Evolutionary conservation across 2,113 vertebrate species (phyloP).

Genomic region (Romanogobio albipinnatus): DNA sequence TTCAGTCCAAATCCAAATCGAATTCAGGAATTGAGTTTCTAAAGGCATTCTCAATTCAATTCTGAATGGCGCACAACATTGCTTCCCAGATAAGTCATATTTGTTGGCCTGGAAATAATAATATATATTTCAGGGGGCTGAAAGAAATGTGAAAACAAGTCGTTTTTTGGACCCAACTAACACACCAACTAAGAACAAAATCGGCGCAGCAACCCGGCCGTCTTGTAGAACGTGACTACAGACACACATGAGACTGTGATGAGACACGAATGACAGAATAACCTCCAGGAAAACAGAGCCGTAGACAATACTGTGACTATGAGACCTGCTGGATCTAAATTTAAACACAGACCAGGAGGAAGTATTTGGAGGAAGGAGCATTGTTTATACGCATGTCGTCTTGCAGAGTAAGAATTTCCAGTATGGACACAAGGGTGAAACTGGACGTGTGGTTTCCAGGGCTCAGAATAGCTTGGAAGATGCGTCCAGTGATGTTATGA

Average conservation of each 20-base stretch:
- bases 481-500: neutral
- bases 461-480: conserved; percentile 34
- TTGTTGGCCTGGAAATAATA: neutral
- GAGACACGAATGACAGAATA: conserved; percentile 21
- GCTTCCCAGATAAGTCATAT: neutral
- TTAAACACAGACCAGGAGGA: conserved; percentile 37
- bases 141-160: neutral
- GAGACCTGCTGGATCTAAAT: conserved; percentile 49
- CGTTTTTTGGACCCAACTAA: neutral
- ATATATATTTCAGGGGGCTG: neutral
- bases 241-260: neutral
- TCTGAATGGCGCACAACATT: neutral
- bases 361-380: conserved; percentile 45
- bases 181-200: neutral
- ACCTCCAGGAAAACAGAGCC: conserved; percentile 26
- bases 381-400: conserved; percentile 38
- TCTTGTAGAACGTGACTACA: conserved; percentile 45
- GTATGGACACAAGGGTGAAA: conserved; percentile 14
- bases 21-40: neutral
- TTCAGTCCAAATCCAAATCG: neutral
- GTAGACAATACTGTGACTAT: conserved; percentile 46
- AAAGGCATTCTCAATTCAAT: neutral
- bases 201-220: neutral
- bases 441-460: neutral
- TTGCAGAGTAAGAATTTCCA: conserved; percentile 43